Percentiles rank a stretch among this genome's conserved stretches.
Evolutionary conservation across 2,113 vertebrate species (phyloP).

Genomic region (Australoheros scitulus): DNA sequence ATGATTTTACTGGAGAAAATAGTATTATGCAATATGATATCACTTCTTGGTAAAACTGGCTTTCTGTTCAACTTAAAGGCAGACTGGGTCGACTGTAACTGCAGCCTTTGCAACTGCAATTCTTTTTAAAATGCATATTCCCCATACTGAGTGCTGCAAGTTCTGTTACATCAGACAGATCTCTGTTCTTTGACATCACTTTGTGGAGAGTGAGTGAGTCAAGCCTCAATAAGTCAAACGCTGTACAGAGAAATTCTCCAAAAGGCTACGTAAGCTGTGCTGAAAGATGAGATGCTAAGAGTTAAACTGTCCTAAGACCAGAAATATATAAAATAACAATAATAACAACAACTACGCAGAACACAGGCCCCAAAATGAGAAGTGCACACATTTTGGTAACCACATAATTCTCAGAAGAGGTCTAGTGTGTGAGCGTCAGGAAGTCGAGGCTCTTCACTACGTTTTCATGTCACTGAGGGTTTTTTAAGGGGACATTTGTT

Average conservation of each 20-base stretch:
- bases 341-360: neutral
- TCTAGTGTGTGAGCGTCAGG: neutral
- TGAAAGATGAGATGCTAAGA: neutral
- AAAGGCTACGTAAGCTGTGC: neutral
- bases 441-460: neutral
- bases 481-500: neutral
- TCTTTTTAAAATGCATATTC: slow-evolving; percentile 9
- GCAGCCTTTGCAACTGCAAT: neutral
- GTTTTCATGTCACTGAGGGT: neutral
- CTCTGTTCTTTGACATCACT: slow-evolving; percentile 5
- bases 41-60: neutral
- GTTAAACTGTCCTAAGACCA: neutral
- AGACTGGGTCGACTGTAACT: neutral
- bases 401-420: neutral
- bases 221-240: neutral
- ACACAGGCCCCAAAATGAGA: neutral
- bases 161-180: neutral
- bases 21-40: neutral
- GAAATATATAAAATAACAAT: neutral
- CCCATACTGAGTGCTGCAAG: neutral
- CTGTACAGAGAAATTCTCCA: neutral
- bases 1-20: neutral
- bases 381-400: neutral
- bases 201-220: neutral
- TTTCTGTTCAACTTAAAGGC: neutral